phyloP scores from a whole-genome alignment of 1,140 invertebrate species.

The Maniola jurtina region DNA sequence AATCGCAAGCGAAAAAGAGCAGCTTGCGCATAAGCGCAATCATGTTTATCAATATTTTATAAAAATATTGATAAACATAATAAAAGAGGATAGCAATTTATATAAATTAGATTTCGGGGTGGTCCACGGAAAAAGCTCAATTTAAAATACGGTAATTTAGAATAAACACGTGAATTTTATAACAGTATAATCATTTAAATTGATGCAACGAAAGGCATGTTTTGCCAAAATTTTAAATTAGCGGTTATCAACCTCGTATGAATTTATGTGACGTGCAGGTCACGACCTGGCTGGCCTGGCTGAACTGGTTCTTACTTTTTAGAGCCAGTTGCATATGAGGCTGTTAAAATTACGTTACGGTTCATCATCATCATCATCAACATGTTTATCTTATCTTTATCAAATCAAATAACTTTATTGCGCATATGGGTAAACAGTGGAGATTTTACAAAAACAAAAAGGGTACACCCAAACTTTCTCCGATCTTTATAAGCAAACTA shows the following conservation, averaged over 20 bases:
- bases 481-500: too few relatives aligned
- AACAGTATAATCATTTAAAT: not conserved
- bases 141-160: slow-evolving; percentile 3
- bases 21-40: too few relatives aligned
- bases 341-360: too few relatives aligned
- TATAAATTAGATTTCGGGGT: not conserved
- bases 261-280: not conserved
- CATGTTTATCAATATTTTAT: too few relatives aligned
- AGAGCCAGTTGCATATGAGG: too few relatives aligned
- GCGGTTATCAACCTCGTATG: not conserved
- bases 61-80: not conserved
- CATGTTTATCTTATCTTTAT: too few relatives aligned
- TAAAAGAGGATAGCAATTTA: not conserved
- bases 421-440: too few relatives aligned
- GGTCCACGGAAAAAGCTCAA: not conserved
- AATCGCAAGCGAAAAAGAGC: too few relatives aligned
- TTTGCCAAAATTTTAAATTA: slow-evolving; percentile 15
- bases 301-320: not conserved
- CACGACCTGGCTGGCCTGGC: not conserved
- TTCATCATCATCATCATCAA: too few relatives aligned
- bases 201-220: slow-evolving; percentile 6
- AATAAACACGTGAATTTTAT: slow-evolving; percentile 4
- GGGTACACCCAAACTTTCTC: too few relatives aligned
- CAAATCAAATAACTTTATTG: too few relatives aligned
- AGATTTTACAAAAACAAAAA: too few relatives aligned